Evolutionary conservation across 92 coral and sea anemone genomes (phyloP).

Genomic region (Siderastrea siderea): DNA sequence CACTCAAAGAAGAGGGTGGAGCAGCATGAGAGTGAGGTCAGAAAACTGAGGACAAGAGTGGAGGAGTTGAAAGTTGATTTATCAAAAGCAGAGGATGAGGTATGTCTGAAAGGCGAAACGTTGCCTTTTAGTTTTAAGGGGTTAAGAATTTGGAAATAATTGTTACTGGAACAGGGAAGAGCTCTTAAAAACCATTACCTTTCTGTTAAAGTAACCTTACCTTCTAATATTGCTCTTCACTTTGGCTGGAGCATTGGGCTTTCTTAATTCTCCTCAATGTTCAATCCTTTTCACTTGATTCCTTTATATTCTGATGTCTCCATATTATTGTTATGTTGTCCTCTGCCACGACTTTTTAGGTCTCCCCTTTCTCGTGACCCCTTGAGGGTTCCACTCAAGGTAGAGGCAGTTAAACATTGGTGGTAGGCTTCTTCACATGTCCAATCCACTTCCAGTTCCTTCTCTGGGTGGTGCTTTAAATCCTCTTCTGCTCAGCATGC

Average conservation of each 20-base stretch:
- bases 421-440: neutral
- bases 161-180: too few relatives aligned
- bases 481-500: neutral
- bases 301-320: neutral
- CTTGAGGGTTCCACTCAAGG: neutral
- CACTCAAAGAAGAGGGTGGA: constrained; percentile 91
- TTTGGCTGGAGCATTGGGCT: too few relatives aligned
- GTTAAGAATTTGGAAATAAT: too few relatives aligned
- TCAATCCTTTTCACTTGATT: too few relatives aligned
- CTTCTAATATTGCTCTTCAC: too few relatives aligned
- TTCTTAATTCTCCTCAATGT: too few relatives aligned
- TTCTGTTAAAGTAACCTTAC: too few relatives aligned
- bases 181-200: too few relatives aligned
- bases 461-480: neutral
- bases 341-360: neutral
- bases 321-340: neutral
- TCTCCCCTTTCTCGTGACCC: neutral
- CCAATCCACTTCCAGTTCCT: neutral
- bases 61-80: constrained; percentile 93
- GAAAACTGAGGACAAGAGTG: constrained; percentile 89
- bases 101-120: neutral
- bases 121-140: too few relatives aligned
- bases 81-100: constrained; percentile 97
- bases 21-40: constrained; percentile 94
- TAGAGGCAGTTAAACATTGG: neutral